Percentiles rank a stretch among this genome's conserved stretches.
phyloP scores from a whole-genome alignment of 2,113 vertebrate genomes.

The Casuarius casuarius region DNA sequence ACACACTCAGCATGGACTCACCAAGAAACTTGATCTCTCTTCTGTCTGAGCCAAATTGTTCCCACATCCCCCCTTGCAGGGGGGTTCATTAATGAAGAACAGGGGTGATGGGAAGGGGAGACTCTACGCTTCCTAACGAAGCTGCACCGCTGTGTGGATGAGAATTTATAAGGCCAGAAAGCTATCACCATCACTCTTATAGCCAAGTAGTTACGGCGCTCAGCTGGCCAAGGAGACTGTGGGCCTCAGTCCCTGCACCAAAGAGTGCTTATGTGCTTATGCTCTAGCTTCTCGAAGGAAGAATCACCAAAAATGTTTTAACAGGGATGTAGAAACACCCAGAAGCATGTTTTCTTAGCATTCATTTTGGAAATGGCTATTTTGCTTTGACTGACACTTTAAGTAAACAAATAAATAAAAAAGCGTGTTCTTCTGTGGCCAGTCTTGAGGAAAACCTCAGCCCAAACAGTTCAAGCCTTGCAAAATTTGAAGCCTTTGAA shows the following conservation, averaged over 20 bases:
- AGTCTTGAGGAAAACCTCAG: neutral
- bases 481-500: neutral
- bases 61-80: neutral
- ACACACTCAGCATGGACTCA: neutral
- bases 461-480: neutral
- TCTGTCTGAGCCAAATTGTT: neutral
- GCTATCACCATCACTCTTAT: neutral
- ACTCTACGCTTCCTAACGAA: neutral
- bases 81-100: neutral
- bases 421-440: neutral
- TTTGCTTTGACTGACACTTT: neutral
- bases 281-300: neutral
- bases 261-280: neutral
- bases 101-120: neutral
- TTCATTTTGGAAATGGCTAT: neutral
- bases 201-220: neutral
- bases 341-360: neutral
- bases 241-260: neutral
- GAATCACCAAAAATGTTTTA: neutral
- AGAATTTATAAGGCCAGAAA: neutral
- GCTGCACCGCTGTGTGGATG: neutral
- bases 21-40: neutral
- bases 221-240: neutral
- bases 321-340: neutral
- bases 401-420: neutral